phyloP scores from a whole-genome alignment of 2,797 vertebrate species.

The Numenius phaeopus region DNA sequence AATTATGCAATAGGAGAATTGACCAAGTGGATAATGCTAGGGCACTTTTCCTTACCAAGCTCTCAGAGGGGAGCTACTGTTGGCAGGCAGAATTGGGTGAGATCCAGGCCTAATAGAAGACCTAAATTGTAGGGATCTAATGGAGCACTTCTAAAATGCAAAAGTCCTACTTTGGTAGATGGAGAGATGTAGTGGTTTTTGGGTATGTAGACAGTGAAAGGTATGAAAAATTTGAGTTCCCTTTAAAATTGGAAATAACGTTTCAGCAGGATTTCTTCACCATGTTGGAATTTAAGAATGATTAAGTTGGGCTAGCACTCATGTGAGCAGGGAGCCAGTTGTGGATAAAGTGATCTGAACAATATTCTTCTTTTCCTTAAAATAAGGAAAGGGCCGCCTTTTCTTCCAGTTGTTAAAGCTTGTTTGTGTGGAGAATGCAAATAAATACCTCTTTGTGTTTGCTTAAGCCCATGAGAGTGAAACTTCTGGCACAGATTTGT shows the following conservation, averaged over 20 bases:
- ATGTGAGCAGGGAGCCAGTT: neutral
- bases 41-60: neutral
- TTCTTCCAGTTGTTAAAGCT: neutral
- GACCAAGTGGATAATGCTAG: neutral
- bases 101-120: neutral
- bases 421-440: neutral
- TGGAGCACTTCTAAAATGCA: neutral
- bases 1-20: neutral
- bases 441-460: neutral
- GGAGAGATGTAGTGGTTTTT: neutral
- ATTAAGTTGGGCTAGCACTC: neutral
- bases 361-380: neutral
- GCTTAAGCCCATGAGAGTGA: neutral
- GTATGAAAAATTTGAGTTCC: neutral
- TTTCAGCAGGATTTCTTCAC: neutral
- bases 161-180: neutral
- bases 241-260: neutral
- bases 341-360: neutral
- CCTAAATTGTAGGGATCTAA: neutral
- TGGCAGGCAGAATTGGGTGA: neutral
- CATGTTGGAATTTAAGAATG: neutral
- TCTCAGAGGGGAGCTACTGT: neutral
- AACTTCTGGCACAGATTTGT: neutral
- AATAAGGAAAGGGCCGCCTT: neutral
- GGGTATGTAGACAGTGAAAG: neutral